Evolutionary conservation across 1,140 invertebrate genomes (phyloP).

Genomic region (Coptotermes formosanus): DNA sequence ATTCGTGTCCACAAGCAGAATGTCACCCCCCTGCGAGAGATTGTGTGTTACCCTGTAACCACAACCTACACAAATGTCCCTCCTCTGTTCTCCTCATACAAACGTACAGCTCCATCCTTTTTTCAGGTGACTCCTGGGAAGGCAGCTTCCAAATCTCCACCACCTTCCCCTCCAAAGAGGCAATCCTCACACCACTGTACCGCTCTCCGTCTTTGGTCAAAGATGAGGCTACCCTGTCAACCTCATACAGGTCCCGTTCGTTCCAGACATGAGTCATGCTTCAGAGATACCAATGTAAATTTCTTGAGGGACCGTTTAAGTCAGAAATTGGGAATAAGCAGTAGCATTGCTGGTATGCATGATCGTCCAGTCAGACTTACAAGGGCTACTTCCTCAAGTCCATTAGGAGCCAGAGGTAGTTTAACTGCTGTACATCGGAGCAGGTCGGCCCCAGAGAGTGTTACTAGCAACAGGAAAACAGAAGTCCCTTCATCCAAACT

Average conservation of each 20-base stretch:
- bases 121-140: conserved; percentile 36
- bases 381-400: conserved; percentile 46
- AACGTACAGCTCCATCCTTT: conserved; percentile 54
- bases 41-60: conserved; percentile 60
- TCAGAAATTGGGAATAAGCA: conserved; percentile 50
- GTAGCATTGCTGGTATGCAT: conserved; percentile 34
- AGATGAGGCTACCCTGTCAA: conserved; percentile 45
- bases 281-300: conserved; percentile 53
- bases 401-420: conserved; percentile 30
- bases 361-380: conserved; percentile 43
- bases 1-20: conserved; percentile 69
- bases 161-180: conserved; percentile 64
- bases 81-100: conserved; percentile 52
- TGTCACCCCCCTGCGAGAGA: conserved; percentile 50
- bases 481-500: neutral
- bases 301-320: conserved; percentile 58
- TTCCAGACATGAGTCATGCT: neutral
- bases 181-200: conserved; percentile 71
- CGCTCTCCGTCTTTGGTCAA: conserved; percentile 64
- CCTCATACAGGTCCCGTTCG: conserved; percentile 36
- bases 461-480: neutral
- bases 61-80: conserved; percentile 41
- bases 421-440: neutral
- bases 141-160: conserved; percentile 33
- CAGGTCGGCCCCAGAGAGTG: neutral